Conservation (phyloP, 2,113 vertebrate genomes). For the Perca schrenkii region DNA sequence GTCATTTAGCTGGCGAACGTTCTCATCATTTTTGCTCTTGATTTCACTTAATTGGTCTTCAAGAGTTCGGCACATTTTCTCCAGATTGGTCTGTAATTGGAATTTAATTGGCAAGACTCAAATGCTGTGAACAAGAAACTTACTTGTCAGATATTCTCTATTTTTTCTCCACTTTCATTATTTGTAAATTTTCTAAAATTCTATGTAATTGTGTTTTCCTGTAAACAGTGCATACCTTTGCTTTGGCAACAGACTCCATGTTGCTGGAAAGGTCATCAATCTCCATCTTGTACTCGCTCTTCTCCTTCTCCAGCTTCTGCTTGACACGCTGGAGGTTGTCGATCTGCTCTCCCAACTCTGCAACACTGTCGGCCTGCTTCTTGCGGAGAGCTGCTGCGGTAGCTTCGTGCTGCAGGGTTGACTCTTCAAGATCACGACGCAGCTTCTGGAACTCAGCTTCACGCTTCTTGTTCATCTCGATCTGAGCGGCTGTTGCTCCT, state of each 20-base stretch:
- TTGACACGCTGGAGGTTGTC: conserved; percentile 79
- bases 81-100: conserved; percentile 85
- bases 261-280: conserved; percentile 78
- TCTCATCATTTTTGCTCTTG: conserved; percentile 82
- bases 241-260: conserved; percentile 82
- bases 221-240: conserved; percentile 77
- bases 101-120: neutral
- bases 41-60: conserved; percentile 93
- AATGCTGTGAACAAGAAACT: neutral
- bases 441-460: conserved; percentile 79
- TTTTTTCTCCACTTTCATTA: neutral
- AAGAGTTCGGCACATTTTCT: conserved; percentile 91
- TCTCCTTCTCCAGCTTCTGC: conserved; percentile 79
- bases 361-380: conserved; percentile 75
- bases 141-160: too few species aligned
- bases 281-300: conserved; percentile 80
- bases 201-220: neutral
- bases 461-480: conserved; percentile 82
- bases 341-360: conserved; percentile 76
- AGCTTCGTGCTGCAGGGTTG: conserved; percentile 79
- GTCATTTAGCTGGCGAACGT: conserved; percentile 76
- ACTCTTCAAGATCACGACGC: conserved; percentile 78
- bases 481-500: conserved; percentile 79
- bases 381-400: conserved; percentile 78
- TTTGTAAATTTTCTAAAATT: neutral